These are phyloP conservation scores for Noctua janthina DNA, from an alignment of 2,888 invertebrate species.

Conservation along the genomic window DNA sequence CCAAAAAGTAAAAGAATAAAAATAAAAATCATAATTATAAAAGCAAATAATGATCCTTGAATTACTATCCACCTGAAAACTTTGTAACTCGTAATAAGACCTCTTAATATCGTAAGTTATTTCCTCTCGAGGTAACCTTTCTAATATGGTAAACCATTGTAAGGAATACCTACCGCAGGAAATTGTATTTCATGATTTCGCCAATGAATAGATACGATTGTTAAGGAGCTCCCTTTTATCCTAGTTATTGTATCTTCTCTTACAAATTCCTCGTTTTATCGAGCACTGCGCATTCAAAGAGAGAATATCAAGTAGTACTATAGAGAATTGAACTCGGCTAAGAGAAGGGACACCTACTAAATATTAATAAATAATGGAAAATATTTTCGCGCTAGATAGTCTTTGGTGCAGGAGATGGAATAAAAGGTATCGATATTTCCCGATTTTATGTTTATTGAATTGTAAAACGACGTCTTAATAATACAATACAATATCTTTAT, in stretches of 20 bases:
- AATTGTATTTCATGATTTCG: constrained; percentile 65
- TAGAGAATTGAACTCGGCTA: constrained; percentile 62
- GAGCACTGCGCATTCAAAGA: constrained; percentile 73
- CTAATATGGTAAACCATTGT: constrained; percentile 59
- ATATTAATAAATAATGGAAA: constrained; percentile 64
- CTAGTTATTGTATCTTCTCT: constrained; percentile 76
- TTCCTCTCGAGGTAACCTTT: constrained; percentile 48
- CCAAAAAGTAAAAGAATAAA: too few relatives aligned
- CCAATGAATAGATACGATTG: constrained; percentile 81
- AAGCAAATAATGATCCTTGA: not conserved
- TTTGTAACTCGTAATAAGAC: constrained; percentile 34
- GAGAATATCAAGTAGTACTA: constrained; percentile 72
- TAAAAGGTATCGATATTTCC: constrained; percentile 21
- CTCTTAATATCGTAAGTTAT: constrained; percentile 47
- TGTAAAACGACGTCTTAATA: constrained; percentile 12
- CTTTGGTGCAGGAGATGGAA: constrained; percentile 19
- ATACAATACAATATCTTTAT: not conserved
- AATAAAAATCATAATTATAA: too few relatives aligned
- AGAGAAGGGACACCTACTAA: constrained; percentile 67
- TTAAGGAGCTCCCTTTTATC: constrained; percentile 77
- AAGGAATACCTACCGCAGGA: constrained; percentile 51
- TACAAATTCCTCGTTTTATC: constrained; percentile 76
- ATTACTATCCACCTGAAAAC: constrained; percentile 19
- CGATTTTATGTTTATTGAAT: constrained; percentile 37
- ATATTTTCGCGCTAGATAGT: constrained; percentile 22